A percentile compares a stretch with the other conserved stretches of the same genome.
These are phyloP conservation scores for Caenorhabditis becei DNA, from an alignment of 2,888 invertebrate genomes.

Conservation along the genomic window DNA sequence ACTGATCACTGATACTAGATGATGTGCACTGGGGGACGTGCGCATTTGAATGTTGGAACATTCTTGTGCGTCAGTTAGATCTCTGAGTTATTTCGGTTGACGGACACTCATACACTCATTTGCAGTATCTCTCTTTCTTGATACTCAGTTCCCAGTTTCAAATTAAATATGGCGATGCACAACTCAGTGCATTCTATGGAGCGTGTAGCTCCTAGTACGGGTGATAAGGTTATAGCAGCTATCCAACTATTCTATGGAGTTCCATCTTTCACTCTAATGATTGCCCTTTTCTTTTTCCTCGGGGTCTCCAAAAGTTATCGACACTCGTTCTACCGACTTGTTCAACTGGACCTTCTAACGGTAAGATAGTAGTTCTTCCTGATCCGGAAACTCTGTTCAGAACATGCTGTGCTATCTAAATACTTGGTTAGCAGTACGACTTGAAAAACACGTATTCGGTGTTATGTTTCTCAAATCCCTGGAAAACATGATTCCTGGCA, in stretches of 20 bases:
- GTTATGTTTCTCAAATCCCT: neutral
- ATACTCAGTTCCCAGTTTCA: too few species aligned
- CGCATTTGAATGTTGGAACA: too few species aligned
- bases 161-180: too few species aligned
- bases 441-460: neutral
- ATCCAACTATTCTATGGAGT: slow-evolving; percentile 9
- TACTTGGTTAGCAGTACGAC: neutral
- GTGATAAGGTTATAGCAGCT: neutral
- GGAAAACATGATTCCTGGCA: neutral
- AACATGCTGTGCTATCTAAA: slow-evolving; percentile 4
- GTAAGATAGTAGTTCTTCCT: slow-evolving; percentile 2
- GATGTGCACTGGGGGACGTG: too few species aligned
- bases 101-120: too few species aligned
- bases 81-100: too few species aligned
- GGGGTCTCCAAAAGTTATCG: neutral
- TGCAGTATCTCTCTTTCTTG: too few species aligned
- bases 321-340: slow-evolving; percentile 26
- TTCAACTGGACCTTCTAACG: slow-evolving; percentile 18
- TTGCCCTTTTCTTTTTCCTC: neutral
- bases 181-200: too few species aligned
- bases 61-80: too few species aligned
- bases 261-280: slow-evolving; percentile 2
- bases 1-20: too few species aligned
- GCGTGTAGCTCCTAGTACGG: too few species aligned
- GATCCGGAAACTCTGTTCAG: neutral